These are phyloP conservation scores for Oligia strigilis DNA, from an alignment of 2,888 invertebrate species.

Conservation along the genomic window DNA sequence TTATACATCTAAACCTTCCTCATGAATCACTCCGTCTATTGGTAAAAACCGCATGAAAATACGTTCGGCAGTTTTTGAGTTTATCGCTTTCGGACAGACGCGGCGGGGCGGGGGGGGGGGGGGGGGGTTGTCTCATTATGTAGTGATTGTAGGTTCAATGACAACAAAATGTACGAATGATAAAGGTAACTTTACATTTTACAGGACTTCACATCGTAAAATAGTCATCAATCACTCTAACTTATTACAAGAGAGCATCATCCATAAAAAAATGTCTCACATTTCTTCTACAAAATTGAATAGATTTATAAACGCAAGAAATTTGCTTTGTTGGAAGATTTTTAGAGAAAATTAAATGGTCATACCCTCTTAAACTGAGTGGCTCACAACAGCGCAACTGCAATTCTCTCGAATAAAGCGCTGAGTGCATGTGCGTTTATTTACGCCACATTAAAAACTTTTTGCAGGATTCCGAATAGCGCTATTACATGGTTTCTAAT, in stretches of 20 bases:
- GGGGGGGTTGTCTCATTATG: neutral
- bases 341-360: constrained; percentile 70
- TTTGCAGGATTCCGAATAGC: constrained; percentile 55
- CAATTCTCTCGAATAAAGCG: constrained; percentile 67
- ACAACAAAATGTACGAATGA: neutral
- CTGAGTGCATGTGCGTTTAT: constrained; percentile 63
- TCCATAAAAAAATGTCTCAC: neutral
- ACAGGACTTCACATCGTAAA: neutral
- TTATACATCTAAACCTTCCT: neutral
- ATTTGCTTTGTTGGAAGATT: constrained; percentile 63
- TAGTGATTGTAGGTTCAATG: neutral
- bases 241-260: neutral
- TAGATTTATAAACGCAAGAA: constrained; percentile 59
- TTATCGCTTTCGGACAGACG: neutral
- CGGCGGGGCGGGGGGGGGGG: neutral
- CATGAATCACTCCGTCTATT: neutral
- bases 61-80: neutral
- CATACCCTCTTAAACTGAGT: constrained; percentile 69
- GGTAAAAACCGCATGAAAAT: neutral
- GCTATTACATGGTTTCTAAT: constrained; percentile 59
- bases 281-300: constrained; percentile 41
- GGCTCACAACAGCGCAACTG: constrained; percentile 69
- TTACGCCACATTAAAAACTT: constrained; percentile 57
- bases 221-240: constrained; percentile 14
- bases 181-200: constrained; percentile 6